Base-by-base conservation (phyloP, 2,888 invertebrate genomes). In the Macrophya alboannulata region DNA sequence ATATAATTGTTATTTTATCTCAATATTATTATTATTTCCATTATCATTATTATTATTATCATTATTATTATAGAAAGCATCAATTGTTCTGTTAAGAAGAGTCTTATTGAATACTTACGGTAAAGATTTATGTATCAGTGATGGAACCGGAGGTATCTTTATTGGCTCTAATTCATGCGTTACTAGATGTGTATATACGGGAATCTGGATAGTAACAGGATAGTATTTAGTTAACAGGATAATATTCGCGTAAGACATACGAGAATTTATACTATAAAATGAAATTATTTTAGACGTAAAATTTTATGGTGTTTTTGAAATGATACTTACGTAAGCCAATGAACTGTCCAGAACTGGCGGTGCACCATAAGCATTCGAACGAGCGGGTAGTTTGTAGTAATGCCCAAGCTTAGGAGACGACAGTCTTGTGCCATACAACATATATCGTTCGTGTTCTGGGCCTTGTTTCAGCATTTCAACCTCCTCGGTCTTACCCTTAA, bases 181-280 rank as follows among this genome's bases (percentile, higher is more conserved):
- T 89, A 95, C 95, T 88, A 97, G 94, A 93, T 97, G 96, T 86
- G 95, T 92, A 93, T 96, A 97, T 87, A 97, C 95, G 84, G 97
- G 96, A 92, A 96, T 96, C 96, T 96, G 87, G 77, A 93, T 90
- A 81, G 37, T 85, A 86, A 84, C 76, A 10, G 72, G 62, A 81
- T 45, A 51, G 59, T 45, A 76, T 40, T 84, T n/a, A n/a, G n/a
- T 40, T 85, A 86, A 84, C 76, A 10, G 72, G 62, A 81, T 45
- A 51, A 68, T 45, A 76, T 40, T 84, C 17, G n/a, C 45, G 9
- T 21, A 43, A 65, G 31, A 40, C 79, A 71, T 72, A 72, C 25
- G 45, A 68, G 81, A 55, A 43, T 45, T 37, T 72, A 51, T 79
- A 55, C 59, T 62, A 55, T 43, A 45, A 10, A 8, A 84, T 15